A percentile compares a stretch with the other conserved stretches of the same genome.
These are phyloP conservation scores for Hirundo rustica DNA, from an alignment of 2,797 vertebrate genomes.

Conservation along the genomic window DNA sequence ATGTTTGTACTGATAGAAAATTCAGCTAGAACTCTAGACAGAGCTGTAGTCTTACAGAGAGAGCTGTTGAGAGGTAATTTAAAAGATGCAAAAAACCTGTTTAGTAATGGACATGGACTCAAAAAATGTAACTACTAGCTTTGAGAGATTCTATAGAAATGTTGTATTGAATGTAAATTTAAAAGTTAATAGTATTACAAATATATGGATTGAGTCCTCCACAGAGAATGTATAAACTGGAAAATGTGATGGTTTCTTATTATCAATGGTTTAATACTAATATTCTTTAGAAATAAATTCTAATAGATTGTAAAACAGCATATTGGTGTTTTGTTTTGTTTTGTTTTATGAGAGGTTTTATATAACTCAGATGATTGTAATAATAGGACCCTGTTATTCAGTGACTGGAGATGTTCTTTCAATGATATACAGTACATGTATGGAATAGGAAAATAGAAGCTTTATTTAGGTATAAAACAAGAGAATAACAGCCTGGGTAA, in stretches of 20 bases:
- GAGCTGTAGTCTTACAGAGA: background rate
- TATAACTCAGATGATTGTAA: background rate
- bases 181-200: background rate
- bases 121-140: background rate
- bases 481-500: background rate
- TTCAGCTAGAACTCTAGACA: background rate
- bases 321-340: no score
- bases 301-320: background rate
- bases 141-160: background rate
- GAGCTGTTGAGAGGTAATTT: background rate
- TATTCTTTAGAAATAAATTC: background rate
- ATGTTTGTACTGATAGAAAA: background rate
- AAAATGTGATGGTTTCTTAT: background rate
- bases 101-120: background rate
- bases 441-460: background rate
- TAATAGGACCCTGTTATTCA: background rate
- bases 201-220: background rate
- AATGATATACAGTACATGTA: background rate
- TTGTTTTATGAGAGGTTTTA: background rate
- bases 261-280: background rate
- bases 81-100: background rate
- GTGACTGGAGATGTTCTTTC: background rate
- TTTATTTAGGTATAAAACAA: background rate
- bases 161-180: background rate
- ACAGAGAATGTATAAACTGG: background rate